Evolutionary conservation across 2,888 invertebrate species (phyloP), one percentile per base, ranked within the genome.

Genomic region (Hyles lineata): DNA sequence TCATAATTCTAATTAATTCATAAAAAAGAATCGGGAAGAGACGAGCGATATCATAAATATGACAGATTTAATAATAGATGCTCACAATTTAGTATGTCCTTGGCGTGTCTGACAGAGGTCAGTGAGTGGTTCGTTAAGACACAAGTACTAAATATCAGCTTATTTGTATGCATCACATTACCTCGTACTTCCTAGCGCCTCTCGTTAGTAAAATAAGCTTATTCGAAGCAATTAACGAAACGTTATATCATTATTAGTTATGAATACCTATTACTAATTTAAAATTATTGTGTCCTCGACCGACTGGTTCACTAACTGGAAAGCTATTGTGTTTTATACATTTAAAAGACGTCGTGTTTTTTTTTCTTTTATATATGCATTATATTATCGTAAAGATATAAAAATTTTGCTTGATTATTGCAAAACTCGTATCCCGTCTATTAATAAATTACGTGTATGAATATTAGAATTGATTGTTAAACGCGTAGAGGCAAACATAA

Each of bases 311-410:
- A 67, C 35, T 50, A 15, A 82, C 76, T 77, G 72, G 78, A 77
- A 79, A 78, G 76, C 72, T 78, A 79, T 82, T 79, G 78, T 81
- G 58, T 76, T 81, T 76, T 75, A 75, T 25, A 23, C 58, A 3
- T 67, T 67, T 58, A 58, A 23, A 23, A 62, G 23, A 52, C 6
- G 73, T 73, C 59, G 75, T 67, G 73, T 73, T 32, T 81, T 79
- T 43, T 79, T 76, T 73, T 74, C 76, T 77, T 67, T 73, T 73
- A 78, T 76, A 75, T 74, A 76, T 79, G 80, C 74, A 79, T 81
- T 78, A 79, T 78, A 80, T 80, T 78, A 81, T 80, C 74, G 58
- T 79, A 76, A 61, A 69, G 75, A 73, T 74, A 78, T 78, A 52
- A 71, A 55, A 67, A 61, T 7, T 50, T 35, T 35, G 17, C 55